Base-by-base conservation (phyloP, 1,140 invertebrate genomes). In the Drosophila rufa region DNA sequence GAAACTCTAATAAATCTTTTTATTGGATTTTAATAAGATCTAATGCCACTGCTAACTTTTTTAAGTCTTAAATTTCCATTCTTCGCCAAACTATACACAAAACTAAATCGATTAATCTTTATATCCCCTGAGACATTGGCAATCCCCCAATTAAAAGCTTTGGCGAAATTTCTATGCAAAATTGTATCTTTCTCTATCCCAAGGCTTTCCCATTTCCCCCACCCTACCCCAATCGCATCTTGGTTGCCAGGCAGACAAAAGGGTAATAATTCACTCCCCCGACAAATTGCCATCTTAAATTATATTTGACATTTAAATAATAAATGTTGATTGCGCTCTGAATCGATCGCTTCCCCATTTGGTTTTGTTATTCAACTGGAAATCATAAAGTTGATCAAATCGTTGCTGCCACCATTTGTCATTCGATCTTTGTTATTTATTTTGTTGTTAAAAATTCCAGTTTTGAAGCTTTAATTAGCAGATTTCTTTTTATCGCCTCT, bases 221-320 rank as follows among this genome's bases (percentile, higher is more conserved):
- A 48, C 56, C 64, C 75, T 69, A 61, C 62, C 75, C 74, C 64
- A 69, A 77, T 27, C 22, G 22, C 50, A 42, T 55, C 33, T 22
- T 45, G 42, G 69, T 75, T 74, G 69, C 48, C 48, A 46, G 36
- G 48, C 47, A 40, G 43, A n/a, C 42, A 53, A 66, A 77, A 27
- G 68, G 14, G 38, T 38, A 75, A 56, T 83, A 75, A 66, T 64
- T 82, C 60, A 75, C 62, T 62, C 42, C 62, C 42, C 42, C 73
- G 48, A 46, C 82, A 85, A 78, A 78, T 84, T 78, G 67, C 68
- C 74, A 67, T 69, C 46, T 55, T 77, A 77, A 84, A 80, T 85
- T 77, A 71, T 80, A 74, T 84, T 85, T 84, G 82, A 84, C 82
- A 84, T 74, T 78, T 68, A 71, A 42, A 80, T 79, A 79, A 79